Evolutionary conservation across 2,797 vertebrate genomes (phyloP), one percentile per base, ranked within the genome.

Genomic region (Labeo calbasu): DNA sequence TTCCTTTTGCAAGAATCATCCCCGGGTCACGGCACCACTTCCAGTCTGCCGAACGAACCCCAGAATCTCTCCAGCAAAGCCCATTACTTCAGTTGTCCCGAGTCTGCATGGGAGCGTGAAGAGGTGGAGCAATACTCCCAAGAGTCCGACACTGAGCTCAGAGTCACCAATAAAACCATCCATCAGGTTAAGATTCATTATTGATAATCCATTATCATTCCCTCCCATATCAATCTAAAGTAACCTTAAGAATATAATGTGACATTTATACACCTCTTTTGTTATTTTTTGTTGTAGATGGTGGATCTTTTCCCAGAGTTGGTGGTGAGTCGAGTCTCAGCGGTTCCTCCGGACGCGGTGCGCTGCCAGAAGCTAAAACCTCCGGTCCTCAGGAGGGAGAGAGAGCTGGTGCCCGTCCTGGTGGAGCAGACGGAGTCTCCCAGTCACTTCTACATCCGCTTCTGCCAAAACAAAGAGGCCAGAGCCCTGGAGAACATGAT

Each of bases 401-500:
- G 92, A 68, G 94, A 94, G 76, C 89, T 98, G 17, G 88, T 95
- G 12, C 93, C 94, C 8, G 96, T 97, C 70, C 87, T 94, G 81
- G 96, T 99, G 88, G 97, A 96, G 71, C 92, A 92, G 0, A 36
- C 96, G 5, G 83, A 94, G 82, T 96, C 97, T 4, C 98, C 98
- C 0, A 95, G 94, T 87, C 92, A 95, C 68, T 99, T 99, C 93
- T 97, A 96, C 88, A 48, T 99, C 83, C 94, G 94, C 12, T 92
- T 97, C 89, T 93, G 91, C 40, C 91, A 93, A 82, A 91, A 77
- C 5, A 92, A 95, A 13, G 93, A 96, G 0, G 93, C 95, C 48
- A 91, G 90, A 32, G 89, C 94, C 5, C 91, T 98, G 63, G 96
- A 96, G 89, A 93, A 96, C 87, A 95, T 98, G 96, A 98, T 98